A percentile compares a stretch with the other conserved stretches of the same genome.
phyloP scores from a whole-genome alignment of 2,113 vertebrate genomes.

The Morphnarchus princeps region DNA sequence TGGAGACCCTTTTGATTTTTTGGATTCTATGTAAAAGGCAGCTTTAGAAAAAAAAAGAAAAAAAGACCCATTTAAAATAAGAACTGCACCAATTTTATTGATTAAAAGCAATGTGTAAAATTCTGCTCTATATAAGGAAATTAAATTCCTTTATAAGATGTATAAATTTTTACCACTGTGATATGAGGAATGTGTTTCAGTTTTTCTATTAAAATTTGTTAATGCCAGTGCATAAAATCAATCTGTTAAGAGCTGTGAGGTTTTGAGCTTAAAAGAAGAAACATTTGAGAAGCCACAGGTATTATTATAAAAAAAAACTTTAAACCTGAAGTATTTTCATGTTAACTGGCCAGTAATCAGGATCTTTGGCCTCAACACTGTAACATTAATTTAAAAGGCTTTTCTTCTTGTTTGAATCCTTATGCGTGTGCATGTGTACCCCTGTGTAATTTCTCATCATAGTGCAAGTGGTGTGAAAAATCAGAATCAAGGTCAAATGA shows the following conservation, averaged over 20 bases:
- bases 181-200: neutral
- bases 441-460: neutral
- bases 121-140: conserved; percentile 39
- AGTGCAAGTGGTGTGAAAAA: neutral
- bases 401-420: neutral
- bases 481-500: neutral
- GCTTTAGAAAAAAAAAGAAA: neutral
- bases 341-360: neutral
- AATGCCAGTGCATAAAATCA: conserved; percentile 29
- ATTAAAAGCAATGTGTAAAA: conserved; percentile 58
- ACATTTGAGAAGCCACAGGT: neutral
- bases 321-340: neutral
- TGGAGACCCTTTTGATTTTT: conserved; percentile 90
- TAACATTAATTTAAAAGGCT: neutral
- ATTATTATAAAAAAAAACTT: neutral
- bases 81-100: conserved; percentile 68
- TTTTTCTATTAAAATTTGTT: conserved; percentile 35
- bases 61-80: conserved; percentile 56
- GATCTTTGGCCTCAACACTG: neutral
- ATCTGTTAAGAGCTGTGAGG: neutral
- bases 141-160: conserved; percentile 45
- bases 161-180: conserved; percentile 35
- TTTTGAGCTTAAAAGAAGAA: neutral
- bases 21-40: conserved; percentile 82
- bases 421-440: neutral